Evolutionary conservation across 2,888 invertebrate species (phyloP).

Genomic region (Hypolimnas misippus): DNA sequence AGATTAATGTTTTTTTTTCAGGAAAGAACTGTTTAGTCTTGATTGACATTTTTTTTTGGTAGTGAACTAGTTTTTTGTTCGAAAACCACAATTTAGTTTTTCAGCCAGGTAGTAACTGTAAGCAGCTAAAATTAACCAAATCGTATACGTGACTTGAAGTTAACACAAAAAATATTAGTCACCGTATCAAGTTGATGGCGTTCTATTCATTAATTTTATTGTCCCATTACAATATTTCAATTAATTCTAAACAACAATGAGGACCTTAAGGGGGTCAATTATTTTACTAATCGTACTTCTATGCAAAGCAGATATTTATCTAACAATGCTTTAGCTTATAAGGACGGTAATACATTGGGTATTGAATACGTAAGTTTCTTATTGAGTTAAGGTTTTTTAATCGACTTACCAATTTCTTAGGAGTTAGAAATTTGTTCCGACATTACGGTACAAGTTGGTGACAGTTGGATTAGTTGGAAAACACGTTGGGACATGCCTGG

Average conservation of each 20-base stretch:
- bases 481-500: conserved; percentile 51
- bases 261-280: not conserved
- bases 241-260: not conserved
- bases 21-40: not conserved
- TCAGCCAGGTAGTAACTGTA: not conserved
- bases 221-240: not conserved
- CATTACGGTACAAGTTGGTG: conserved; percentile 38
- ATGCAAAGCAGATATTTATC: not conserved
- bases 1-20: not conserved
- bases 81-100: not conserved
- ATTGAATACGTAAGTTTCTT: not conserved
- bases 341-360: not conserved
- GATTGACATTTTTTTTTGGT: not conserved
- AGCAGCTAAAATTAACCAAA: not conserved
- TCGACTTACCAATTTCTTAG: conserved; percentile 19
- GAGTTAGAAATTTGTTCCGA: conserved; percentile 27
- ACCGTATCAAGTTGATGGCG: not conserved
- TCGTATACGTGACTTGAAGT: not conserved
- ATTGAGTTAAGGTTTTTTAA: conserved; percentile 9
- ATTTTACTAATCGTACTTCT: not conserved
- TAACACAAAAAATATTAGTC: not conserved
- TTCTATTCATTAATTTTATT: conserved; percentile 1
- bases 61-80: conserved; percentile 1
- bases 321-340: not conserved
- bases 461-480: conserved; percentile 42